Evolutionary conservation across 2,888 invertebrate genomes (phyloP).

Genomic region (Shargacucullia verbasci): DNA sequence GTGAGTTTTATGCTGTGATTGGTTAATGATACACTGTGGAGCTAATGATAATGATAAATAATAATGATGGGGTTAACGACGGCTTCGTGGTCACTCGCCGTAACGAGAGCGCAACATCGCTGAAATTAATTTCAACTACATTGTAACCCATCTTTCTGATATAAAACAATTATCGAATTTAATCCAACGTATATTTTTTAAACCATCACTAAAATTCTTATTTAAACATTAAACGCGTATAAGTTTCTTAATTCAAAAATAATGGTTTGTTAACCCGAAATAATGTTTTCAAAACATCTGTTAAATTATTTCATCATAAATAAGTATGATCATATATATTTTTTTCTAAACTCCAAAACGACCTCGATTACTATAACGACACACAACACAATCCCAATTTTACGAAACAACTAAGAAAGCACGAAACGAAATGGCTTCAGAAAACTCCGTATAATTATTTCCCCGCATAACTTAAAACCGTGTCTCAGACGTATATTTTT

Average conservation of each 20-base stretch:
- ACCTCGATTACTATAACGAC: constrained; percentile 55
- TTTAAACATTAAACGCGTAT: constrained; percentile 1
- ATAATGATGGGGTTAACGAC: constrained; percentile 49
- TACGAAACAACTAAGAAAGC: constrained; percentile 54
- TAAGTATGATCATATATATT: constrained; percentile 37
- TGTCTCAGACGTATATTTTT: constrained; percentile 80
- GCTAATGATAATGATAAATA: constrained; percentile 55
- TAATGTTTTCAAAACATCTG: constrained; percentile 41
- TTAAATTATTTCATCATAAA: constrained; percentile 42
- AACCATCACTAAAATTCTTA: neutral
- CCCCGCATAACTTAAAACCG: constrained; percentile 55
- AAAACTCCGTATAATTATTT: constrained; percentile 72
- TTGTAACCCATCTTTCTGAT: constrained; percentile 34
- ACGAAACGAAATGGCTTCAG: constrained; percentile 69
- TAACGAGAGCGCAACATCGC: constrained; percentile 56
- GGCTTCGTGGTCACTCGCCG: constrained; percentile 43
- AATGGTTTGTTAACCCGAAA: constrained; percentile 35
- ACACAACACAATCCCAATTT: constrained; percentile 54
- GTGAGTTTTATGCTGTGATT: constrained; percentile 46
- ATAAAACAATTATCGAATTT: constrained; percentile 11
- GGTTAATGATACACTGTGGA: constrained; percentile 39
- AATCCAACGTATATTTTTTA: neutral
- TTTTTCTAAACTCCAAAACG: constrained; percentile 45
- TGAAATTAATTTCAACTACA: constrained; percentile 63
- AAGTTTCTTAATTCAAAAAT: constrained; percentile 40